Conservation (phyloP, 1,140 invertebrate genomes). For the Babylonia areolata region DNA sequence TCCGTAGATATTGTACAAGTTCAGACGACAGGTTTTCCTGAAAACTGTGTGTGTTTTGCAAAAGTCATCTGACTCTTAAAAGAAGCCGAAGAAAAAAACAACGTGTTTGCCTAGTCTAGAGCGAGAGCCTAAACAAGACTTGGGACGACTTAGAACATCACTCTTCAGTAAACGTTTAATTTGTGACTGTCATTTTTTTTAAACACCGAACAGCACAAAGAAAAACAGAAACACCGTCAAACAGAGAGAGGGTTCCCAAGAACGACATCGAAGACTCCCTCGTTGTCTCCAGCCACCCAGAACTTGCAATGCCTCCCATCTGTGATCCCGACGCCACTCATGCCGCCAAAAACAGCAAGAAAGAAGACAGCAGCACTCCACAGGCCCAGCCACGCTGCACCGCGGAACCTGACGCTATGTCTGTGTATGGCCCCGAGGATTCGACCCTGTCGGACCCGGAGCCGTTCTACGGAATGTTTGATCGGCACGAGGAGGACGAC, state of each 20-base stretch:
- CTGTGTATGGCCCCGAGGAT: background rate
- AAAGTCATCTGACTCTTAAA: background rate
- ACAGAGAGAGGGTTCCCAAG: too few species aligned
- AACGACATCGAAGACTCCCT: background rate
- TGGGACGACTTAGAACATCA: background rate
- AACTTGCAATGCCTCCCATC: too few species aligned
- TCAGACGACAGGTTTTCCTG: background rate
- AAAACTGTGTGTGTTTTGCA: background rate
- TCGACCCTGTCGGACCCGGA: background rate
- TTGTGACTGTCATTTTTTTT: background rate
- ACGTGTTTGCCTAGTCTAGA: background rate
- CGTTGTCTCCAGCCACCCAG: background rate
- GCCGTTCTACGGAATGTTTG: slow-evolving; percentile 30
- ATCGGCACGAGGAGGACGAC: background rate
- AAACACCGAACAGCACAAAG: too few species aligned
- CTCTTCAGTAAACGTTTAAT: background rate
- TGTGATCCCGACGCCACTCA: too few species aligned
- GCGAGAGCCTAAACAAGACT: background rate
- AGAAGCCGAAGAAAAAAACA: background rate
- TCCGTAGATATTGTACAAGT: background rate
- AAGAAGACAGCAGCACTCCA: too few species aligned
- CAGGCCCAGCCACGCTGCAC: background rate
- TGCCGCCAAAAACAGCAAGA: too few species aligned
- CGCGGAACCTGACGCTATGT: background rate
- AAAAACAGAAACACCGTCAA: too few species aligned